A percentile compares a stretch with the other conserved stretches of the same genome.
Evolutionary conservation across 92 coral and sea anemone genomes (phyloP).

Genomic region (Blastomussa wellsi): DNA sequence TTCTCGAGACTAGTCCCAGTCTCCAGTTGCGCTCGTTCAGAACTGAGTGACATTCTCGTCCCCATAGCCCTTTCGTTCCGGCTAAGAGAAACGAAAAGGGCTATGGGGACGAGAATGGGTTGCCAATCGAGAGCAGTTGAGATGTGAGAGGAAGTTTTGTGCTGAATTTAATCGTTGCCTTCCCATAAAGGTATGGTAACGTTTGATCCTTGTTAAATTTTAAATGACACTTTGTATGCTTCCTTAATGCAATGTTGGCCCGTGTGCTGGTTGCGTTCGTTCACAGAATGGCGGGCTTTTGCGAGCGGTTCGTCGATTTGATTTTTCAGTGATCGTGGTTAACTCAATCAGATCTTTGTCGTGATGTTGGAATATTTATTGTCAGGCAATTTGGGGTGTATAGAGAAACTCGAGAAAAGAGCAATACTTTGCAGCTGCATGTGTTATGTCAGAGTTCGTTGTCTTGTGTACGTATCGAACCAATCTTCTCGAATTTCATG

Average conservation of each 20-base stretch:
- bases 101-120: background rate
- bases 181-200: background rate
- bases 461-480: background rate
- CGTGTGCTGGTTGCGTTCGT: too few relatives aligned
- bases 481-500: background rate
- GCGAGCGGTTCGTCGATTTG: background rate
- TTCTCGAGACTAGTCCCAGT: slow-evolving; percentile 10
- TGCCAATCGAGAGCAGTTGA: too few relatives aligned
- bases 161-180: background rate
- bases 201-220: background rate
- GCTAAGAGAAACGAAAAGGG: too few relatives aligned
- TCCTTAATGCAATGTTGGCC: background rate
- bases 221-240: background rate
- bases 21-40: background rate
- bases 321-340: background rate
- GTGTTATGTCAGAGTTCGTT: too few relatives aligned
- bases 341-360: background rate
- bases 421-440: too few relatives aligned
- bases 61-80: too few relatives aligned
- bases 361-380: too few relatives aligned
- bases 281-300: slow-evolving; percentile 4
- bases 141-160: background rate
- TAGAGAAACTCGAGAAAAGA: too few relatives aligned
- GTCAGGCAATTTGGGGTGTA: too few relatives aligned
- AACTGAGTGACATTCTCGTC: background rate